Percentiles rank a stretch among this genome's conserved stretches.
Evolutionary conservation across 1,140 invertebrate genomes (phyloP).

Genomic region (Chrysomallon squamiferum): DNA sequence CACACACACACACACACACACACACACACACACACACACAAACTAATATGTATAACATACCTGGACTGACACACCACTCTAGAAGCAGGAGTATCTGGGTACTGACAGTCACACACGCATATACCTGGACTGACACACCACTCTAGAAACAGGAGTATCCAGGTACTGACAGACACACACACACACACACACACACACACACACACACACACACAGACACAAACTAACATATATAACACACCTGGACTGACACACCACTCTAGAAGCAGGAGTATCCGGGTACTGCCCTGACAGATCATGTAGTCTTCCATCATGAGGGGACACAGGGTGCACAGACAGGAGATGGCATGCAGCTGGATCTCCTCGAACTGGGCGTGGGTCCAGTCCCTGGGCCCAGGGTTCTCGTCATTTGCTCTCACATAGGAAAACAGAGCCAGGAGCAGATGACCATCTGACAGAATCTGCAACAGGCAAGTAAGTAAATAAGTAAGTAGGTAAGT

Average conservation of each 20-base stretch:
- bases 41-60: too few relatives aligned
- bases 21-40: slow-evolving; percentile 8
- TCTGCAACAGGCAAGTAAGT: too few relatives aligned
- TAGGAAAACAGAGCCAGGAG: slow-evolving; percentile 61
- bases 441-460: slow-evolving; percentile 60
- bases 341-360: slow-evolving; percentile 61
- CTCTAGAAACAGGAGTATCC: background rate
- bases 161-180: slow-evolving; percentile 36
- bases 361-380: slow-evolving; percentile 63
- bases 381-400: slow-evolving; percentile 50
- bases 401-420: slow-evolving; percentile 56
- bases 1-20: slow-evolving; percentile 13
- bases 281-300: slow-evolving; percentile 62
- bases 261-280: slow-evolving; percentile 59
- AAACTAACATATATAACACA: too few relatives aligned
- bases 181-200: slow-evolving; percentile 58
- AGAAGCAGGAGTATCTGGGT: slow-evolving; percentile 61
- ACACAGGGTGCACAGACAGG: slow-evolving; percentile 55
- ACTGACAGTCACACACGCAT: slow-evolving; percentile 8
- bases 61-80: slow-evolving; percentile 62
- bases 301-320: slow-evolving; percentile 62
- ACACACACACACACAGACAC: slow-evolving; percentile 62
- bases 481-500: too few relatives aligned
- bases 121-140: slow-evolving; percentile 12
- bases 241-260: slow-evolving; percentile 62